Percentiles rank a stretch among this genome's conserved stretches.
Evolutionary conservation across 2,797 vertebrate genomes (phyloP).

Genomic region (Neosilurus mollespiculum): DNA sequence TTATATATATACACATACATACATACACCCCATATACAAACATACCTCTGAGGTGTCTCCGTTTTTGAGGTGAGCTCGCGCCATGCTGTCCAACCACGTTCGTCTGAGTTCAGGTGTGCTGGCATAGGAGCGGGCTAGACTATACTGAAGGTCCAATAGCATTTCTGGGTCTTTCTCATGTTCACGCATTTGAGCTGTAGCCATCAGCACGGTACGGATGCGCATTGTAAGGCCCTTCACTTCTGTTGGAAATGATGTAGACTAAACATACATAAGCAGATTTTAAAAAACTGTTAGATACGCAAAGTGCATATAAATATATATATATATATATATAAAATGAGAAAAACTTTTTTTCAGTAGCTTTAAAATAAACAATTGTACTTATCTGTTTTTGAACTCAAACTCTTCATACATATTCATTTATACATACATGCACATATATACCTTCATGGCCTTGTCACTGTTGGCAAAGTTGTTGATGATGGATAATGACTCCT

Average conservation of each 20-base stretch:
- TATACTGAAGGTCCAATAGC: conserved; percentile 95
- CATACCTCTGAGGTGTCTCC: conserved; percentile 92
- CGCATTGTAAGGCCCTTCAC: conserved; percentile 95
- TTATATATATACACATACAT: no score
- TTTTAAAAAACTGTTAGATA: background rate
- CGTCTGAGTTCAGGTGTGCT: conserved; percentile 93
- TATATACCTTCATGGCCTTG: conserved; percentile 92
- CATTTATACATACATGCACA: no score
- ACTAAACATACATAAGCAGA: conserved; percentile 65
- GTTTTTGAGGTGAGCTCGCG: conserved; percentile 92
- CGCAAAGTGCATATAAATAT: background rate
- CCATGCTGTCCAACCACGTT: conserved; percentile 98
- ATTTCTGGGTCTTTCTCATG: conserved; percentile 96
- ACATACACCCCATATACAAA: background rate
- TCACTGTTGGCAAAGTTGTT: conserved; percentile 99
- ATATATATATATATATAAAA: no score
- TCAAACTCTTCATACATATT: no score
- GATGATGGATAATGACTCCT: conserved; percentile 95
- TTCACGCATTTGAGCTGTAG: conserved; percentile 96
- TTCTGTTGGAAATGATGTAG: conserved; percentile 88
- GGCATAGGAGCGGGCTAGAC: conserved; percentile 93
- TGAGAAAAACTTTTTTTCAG: no score
- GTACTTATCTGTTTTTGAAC: no score
- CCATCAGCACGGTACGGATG: conserved; percentile 96
- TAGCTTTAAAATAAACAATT: no score